Conservation (phyloP, 2,113 vertebrate genomes). For the Electrona antarctica region DNA sequence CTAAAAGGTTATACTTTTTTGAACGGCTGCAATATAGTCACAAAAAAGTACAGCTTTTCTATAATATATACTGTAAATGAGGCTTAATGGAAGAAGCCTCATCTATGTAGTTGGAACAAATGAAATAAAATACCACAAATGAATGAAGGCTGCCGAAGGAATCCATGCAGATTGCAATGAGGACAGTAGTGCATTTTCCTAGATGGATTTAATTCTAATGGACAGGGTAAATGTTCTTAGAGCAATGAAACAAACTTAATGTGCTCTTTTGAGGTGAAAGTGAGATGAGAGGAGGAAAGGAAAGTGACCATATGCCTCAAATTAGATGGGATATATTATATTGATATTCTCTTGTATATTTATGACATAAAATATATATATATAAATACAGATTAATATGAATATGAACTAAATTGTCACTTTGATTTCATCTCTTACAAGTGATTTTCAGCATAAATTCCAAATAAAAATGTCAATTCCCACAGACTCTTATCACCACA, state of each 20-base stretch:
- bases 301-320: not conserved
- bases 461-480: too few relatives aligned
- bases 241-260: not conserved
- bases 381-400: not conserved
- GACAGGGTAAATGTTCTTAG: not conserved
- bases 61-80: too few relatives aligned
- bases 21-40: too few relatives aligned
- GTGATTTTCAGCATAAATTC: not conserved
- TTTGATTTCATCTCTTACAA: not conserved
- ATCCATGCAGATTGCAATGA: not conserved
- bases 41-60: too few relatives aligned
- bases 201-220: too few relatives aligned
- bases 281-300: not conserved
- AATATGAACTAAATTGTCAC: too few relatives aligned
- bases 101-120: not conserved
- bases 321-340: not conserved
- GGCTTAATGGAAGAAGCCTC: not conserved
- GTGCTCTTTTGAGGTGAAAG: conserved; percentile 9
- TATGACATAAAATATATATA: too few relatives aligned
- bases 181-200: too few relatives aligned
- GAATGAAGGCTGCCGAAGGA: not conserved
- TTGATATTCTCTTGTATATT: too few relatives aligned
- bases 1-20: not conserved
- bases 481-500: too few relatives aligned
- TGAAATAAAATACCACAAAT: not conserved